Base-by-base conservation (phyloP, 2,797 vertebrate species). In the Thunnus albacares region DNA sequence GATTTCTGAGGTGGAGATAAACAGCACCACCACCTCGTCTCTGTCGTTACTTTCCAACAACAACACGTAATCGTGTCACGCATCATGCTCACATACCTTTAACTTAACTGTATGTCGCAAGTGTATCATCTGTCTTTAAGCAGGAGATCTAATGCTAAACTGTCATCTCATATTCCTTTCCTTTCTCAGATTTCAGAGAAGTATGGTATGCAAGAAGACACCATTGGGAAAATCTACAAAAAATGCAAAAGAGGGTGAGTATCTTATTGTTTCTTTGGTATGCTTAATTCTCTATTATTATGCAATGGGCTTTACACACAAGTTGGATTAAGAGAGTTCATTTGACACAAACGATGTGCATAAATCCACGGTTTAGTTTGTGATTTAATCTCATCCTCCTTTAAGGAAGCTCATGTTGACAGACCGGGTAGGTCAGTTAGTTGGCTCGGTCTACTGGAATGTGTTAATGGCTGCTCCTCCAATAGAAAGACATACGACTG, bases 241-340 rank as follows among this genome's bases (percentile, higher is more conserved):
- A 99, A 98, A 87, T 99, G 98, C 96, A 99, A 98, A 94, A 94
- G 98, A 93, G 98, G 98, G 98, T 99, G 91, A 97, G 98, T 91
- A 0, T 79, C 63, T 55, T 55, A 9, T 82, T 84, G 18, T 77
- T 28, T 51, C 6, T 56, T 61, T 30, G 4, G n/a, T 59, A 11
- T 35, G 33, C 20, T 18, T 24, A 9, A 45, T 49, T 11, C 35
- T n/a, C 6, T 33, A 10, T 24, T 6, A 2, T 63, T 43, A n/a
- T 26, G 33, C 49, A 59, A 53, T 20, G 7, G 7, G 12, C 59
- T 49, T 41, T 2, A 62, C 47, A 17, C 51, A 41, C 2, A 57
- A 20, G 22, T 13, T 30, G 52, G 35, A 22, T 72, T 68, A 66
- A 82, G 59, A 17, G 13, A 41, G 30, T 59, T 8, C 2, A 33